Percentiles rank a stretch among this genome's conserved stretches.
These are phyloP conservation scores for Oenanthe melanoleuca DNA, from an alignment of 2,113 vertebrate genomes.

Conservation along the genomic window DNA sequence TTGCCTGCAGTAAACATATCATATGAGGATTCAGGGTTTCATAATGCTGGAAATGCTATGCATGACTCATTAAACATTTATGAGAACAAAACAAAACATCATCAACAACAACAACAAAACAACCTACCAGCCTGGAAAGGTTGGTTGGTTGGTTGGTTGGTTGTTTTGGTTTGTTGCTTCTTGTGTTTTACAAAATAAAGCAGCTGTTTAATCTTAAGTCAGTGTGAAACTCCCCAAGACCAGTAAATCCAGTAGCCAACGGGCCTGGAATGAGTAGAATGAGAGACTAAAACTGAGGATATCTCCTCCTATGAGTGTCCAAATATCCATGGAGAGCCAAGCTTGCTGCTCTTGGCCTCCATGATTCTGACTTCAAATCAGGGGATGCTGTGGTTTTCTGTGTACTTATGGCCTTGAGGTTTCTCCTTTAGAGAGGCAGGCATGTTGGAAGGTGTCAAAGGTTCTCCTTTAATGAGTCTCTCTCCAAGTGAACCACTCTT, in stretches of 20 bases:
- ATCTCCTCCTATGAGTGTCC: neutral
- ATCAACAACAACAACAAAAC: neutral
- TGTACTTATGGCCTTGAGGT: neutral
- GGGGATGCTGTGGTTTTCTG: neutral
- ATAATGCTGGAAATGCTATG: neutral
- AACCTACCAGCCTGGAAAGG: neutral
- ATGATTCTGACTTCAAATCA: neutral
- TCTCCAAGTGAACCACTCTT: neutral
- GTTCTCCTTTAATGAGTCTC: neutral
- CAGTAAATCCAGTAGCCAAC: neutral
- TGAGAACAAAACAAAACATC: neutral
- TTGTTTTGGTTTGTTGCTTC: neutral
- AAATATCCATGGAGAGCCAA: neutral
- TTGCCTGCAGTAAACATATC: neutral
- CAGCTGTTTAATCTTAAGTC: neutral
- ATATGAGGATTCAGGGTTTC: neutral
- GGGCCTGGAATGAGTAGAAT: neutral
- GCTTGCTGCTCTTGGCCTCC: neutral
- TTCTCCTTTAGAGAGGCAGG: neutral
- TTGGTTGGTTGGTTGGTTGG: neutral
- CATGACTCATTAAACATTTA: neutral
- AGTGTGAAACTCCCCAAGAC: neutral
- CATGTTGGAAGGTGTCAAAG: neutral
- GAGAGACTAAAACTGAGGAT: neutral
- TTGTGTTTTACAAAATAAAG: neutral